Evolutionary conservation across 2,797 vertebrate genomes (phyloP).

Genomic region (Pangasius macronema): DNA sequence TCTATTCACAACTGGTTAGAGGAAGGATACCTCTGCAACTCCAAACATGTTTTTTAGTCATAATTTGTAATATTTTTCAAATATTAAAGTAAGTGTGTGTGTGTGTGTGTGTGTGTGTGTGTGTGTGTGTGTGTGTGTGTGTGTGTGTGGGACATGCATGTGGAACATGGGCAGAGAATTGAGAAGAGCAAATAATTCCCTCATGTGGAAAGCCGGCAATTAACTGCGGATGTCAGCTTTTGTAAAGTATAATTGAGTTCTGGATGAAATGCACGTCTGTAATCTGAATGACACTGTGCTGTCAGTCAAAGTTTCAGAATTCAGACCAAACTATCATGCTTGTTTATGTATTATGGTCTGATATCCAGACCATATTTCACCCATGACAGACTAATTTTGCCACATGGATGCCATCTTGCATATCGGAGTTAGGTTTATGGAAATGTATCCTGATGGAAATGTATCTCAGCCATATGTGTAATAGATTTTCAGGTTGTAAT

Average conservation of each 20-base stretch:
- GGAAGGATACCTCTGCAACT: slow-evolving; percentile 55
- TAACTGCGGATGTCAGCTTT: slow-evolving; percentile 83
- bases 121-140: slow-evolving; percentile 16
- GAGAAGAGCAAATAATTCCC: slow-evolving; percentile 81
- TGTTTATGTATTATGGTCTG: slow-evolving; percentile 71
- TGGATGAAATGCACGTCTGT: slow-evolving; percentile 78
- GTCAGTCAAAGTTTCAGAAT: slow-evolving; percentile 75
- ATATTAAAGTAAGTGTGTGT: slow-evolving; percentile 65
- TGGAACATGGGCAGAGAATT: slow-evolving; percentile 77
- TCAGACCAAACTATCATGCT: slow-evolving; percentile 72
- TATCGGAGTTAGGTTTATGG: slow-evolving; percentile 51
- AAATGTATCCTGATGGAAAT: slow-evolving; percentile 4
- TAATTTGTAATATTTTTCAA: slow-evolving; percentile 75
- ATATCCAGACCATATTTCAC: slow-evolving; percentile 70
- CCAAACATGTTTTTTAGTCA: slow-evolving; percentile 57
- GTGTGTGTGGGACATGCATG: slow-evolving; percentile 54
- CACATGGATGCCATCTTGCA: slow-evolving; percentile 54
- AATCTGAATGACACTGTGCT: slow-evolving; percentile 77
- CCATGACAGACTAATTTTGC: slow-evolving; percentile 67
- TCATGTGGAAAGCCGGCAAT: slow-evolving; percentile 82
- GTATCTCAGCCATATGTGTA: slow-evolving; percentile 35
- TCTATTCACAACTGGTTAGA: slow-evolving; percentile 62
- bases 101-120: slow-evolving; percentile 20
- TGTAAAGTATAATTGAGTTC: slow-evolving; percentile 85
- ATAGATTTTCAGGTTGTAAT: slow-evolving; percentile 48